Evolutionary conservation across 2,113 vertebrate species (phyloP), one percentile per base, ranked within the genome.

Genomic region (Peromyscus californicus): DNA sequence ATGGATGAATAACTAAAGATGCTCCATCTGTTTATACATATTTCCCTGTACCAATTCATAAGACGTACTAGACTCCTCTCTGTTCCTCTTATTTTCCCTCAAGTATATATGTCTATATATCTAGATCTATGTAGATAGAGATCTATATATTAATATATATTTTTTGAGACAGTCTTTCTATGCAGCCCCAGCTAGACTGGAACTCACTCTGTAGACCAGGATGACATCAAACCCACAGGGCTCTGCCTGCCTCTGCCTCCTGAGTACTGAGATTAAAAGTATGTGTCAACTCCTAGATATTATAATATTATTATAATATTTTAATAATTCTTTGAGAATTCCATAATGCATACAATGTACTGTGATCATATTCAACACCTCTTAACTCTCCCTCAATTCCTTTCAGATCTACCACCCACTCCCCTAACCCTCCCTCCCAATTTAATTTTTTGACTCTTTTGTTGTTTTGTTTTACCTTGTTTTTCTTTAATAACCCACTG

Each of bases 61-160:
- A 90, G 54, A 33, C 16, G 16, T 90, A 48, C 85, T 76, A 92
- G 48, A 87, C 42, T 84, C 69, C 26, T 79, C 79, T 94, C 89
- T 88, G 76, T 63, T 95, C 65, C 65, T 94, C 12, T 94, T 74
- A 22, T 89, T 93, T 65, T 54, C 29, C 29, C 69, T 72, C 31
- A 45, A 70, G 21, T 31, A 31, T 92, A 86, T 82, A 22, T 39
- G 17, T 80, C 9, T 75, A 24, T 22, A 39, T 76, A 26, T 42
- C 9, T 74, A 42, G 3, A 75, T 4, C 1, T n/a, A n/a, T 15
- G 15, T 19, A 70, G 13, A 29, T 31, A 45, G 42, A 31, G 13
- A 75, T 26, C 42, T 13, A 75, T 24, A 75, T 22, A 24, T 42
- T 45, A 76, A 45, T 76, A 15, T 75, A 24, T 36, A 48, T 33